A percentile compares a stretch with the other conserved stretches of the same genome.
phyloP scores from a whole-genome alignment of 1,140 invertebrate genomes.

The Drosophila bocqueti region DNA sequence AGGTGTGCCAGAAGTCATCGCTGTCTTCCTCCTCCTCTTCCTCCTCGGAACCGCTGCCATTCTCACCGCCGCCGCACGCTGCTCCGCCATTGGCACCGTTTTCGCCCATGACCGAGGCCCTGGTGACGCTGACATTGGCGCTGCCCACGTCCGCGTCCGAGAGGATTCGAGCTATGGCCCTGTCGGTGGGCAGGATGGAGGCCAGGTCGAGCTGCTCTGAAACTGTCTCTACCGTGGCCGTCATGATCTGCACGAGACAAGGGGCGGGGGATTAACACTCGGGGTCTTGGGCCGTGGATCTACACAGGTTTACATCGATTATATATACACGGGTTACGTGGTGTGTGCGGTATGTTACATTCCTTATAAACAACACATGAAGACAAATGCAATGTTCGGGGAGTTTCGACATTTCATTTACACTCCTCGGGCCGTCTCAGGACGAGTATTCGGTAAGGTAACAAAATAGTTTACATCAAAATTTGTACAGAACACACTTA shows the following conservation, averaged over 20 bases:
- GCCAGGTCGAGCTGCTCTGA: slow-evolving; percentile 94
- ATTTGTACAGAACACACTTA: slow-evolving; percentile 59
- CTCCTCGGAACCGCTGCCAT: slow-evolving; percentile 89
- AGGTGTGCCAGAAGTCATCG: slow-evolving; percentile 95
- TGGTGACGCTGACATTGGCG: slow-evolving; percentile 80
- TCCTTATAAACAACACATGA: slow-evolving; percentile 68
- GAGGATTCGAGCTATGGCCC: slow-evolving; percentile 94
- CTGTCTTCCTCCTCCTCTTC: slow-evolving; percentile 90
- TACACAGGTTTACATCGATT: slow-evolving; percentile 48
- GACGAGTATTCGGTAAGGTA: slow-evolving; percentile 15
- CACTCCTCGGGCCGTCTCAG: slow-evolving; percentile 61
- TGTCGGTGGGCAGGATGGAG: slow-evolving; percentile 92
- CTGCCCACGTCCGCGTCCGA: slow-evolving; percentile 93
- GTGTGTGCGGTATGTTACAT: slow-evolving; percentile 59
- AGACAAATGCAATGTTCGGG: slow-evolving; percentile 66
- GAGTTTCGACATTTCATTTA: slow-evolving; percentile 32
- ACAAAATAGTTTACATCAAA: slow-evolving; percentile 59
- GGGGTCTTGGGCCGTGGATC: background rate
- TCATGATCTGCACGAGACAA: slow-evolving; percentile 91
- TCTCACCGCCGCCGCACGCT: slow-evolving; percentile 70
- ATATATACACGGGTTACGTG: slow-evolving; percentile 60
- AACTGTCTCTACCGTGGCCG: slow-evolving; percentile 96
- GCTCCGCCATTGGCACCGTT: slow-evolving; percentile 74
- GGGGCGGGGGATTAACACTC: slow-evolving; percentile 16
- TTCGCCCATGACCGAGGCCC: slow-evolving; percentile 86